Conservation (phyloP, 2,797 vertebrate genomes). For the Apodemus agrarius region DNA sequence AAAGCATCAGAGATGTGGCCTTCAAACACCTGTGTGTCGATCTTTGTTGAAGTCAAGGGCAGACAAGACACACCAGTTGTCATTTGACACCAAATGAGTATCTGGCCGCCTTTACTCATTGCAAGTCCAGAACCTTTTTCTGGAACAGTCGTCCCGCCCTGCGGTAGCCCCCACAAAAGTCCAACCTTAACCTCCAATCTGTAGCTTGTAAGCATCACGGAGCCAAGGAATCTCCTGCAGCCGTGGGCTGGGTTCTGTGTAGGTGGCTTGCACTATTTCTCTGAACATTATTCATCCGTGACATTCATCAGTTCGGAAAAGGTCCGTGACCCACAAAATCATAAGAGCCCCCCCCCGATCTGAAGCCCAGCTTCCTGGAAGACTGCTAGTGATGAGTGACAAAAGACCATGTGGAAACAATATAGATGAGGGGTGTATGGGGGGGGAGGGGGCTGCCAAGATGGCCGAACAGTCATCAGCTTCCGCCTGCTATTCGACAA, state of each 20-base stretch:
- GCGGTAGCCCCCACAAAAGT: neutral
- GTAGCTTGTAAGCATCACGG: neutral
- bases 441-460: neutral
- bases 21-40: neutral
- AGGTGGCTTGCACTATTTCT: neutral
- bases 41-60: rapidly evolving
- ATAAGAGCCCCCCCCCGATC: neutral
- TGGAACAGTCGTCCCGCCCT: neutral
- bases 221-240: neutral
- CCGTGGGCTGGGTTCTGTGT: neutral
- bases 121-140: neutral
- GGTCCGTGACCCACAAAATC: neutral
- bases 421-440: neutral
- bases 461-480: rapidly evolving
- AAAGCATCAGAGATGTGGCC: neutral
- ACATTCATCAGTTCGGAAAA: neutral
- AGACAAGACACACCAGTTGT: rapidly evolving
- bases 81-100: neutral
- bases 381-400: neutral
- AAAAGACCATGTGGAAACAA: neutral
- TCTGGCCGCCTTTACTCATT: neutral
- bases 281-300: neutral
- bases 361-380: neutral
- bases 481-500: neutral
- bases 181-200: neutral